Percentiles rank a stretch among this genome's conserved stretches.
phyloP scores from a whole-genome alignment of 2,113 vertebrate species.

The Isichthys henryi region DNA sequence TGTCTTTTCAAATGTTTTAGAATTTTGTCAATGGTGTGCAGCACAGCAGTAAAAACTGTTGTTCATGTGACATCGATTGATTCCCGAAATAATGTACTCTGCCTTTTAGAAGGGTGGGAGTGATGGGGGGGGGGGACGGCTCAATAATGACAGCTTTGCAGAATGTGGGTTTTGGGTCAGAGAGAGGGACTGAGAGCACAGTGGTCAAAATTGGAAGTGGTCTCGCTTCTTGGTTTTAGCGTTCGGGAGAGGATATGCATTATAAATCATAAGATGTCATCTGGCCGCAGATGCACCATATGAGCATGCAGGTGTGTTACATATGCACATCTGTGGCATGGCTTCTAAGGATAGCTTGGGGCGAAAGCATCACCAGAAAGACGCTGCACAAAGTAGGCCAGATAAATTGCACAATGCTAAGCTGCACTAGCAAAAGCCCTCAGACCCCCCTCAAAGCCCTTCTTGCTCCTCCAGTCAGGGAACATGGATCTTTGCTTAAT shows the following conservation, averaged over 20 bases:
- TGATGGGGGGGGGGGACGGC: neutral
- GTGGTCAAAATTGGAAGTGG: neutral
- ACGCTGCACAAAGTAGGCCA: neutral
- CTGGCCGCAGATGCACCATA: neutral
- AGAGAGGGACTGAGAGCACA: neutral
- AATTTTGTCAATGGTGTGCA: neutral
- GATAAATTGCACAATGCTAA: neutral
- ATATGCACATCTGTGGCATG: neutral
- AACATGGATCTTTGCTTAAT: neutral
- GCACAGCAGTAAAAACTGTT: neutral
- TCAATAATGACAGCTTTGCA: conserved; percentile 3
- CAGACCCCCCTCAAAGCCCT: neutral
- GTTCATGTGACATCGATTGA: neutral
- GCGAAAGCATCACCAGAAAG: neutral
- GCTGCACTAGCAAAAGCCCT: neutral
- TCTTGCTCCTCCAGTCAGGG: neutral
- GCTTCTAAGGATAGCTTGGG: neutral
- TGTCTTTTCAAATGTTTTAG: neutral
- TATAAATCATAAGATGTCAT: neutral
- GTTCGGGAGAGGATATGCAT: neutral
- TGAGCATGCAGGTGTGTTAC: neutral
- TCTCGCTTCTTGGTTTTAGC: neutral
- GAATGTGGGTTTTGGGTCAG: neutral
- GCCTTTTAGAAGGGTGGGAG: neutral
- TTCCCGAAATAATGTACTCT: conserved; percentile 5